These are phyloP conservation scores for Camarhynchus parvulus DNA, from an alignment of 2,113 vertebrate genomes.

Conservation along the genomic window DNA sequence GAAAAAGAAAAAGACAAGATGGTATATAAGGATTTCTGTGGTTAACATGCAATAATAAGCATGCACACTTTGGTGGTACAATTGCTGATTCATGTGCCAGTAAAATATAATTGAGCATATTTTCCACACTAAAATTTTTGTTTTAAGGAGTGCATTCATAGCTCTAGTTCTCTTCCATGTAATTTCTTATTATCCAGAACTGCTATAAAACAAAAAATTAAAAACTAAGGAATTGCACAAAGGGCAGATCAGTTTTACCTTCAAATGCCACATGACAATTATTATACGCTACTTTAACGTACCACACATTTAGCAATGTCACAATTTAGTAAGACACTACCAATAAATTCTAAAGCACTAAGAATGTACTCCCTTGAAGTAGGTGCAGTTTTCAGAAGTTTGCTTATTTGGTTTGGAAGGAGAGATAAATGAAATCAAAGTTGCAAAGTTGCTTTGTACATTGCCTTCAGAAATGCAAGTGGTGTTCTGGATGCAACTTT, in stretches of 20 bases:
- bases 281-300: not conserved
- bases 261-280: not conserved
- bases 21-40: slow-evolving; percentile 51
- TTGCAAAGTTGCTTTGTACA: not conserved
- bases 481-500: not conserved
- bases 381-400: not conserved
- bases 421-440: not conserved
- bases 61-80: slow-evolving; percentile 75
- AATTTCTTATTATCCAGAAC: slow-evolving; percentile 37
- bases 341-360: not conserved
- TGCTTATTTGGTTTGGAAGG: not conserved
- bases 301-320: slow-evolving; percentile 23
- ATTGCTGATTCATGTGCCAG: slow-evolving; percentile 68
- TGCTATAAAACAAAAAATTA: slow-evolving; percentile 30
- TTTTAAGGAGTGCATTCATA: not conserved
- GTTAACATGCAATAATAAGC: slow-evolving; percentile 79
- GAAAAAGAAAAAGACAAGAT: not conserved
- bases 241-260: slow-evolving; percentile 10
- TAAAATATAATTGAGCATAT: slow-evolving; percentile 66
- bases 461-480: not conserved
- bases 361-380: not conserved
- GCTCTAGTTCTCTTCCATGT: not conserved
- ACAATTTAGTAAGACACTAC: not conserved
- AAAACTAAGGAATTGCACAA: slow-evolving; percentile 42
- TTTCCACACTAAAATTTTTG: slow-evolving; percentile 65